Evolutionary conservation across 2,113 vertebrate genomes (phyloP), one percentile per base, ranked within the genome.

Genomic region (Zosterops japonicus): DNA sequence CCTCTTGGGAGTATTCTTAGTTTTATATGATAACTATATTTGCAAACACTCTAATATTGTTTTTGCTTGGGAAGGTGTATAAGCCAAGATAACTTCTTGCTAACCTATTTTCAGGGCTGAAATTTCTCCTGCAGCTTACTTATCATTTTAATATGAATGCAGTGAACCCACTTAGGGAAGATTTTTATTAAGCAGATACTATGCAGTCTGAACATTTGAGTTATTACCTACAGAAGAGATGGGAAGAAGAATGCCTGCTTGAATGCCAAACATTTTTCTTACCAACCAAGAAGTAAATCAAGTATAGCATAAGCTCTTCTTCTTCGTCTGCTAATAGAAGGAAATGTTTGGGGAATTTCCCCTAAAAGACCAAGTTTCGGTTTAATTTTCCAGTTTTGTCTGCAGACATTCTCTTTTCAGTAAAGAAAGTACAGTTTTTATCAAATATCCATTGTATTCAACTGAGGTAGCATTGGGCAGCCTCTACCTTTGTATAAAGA

Each of bases 241-340:
- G 76, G 72, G 18, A 78, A 86, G 85, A 95, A 85, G 68, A 89
- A 89, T 83, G 42, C 68, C 79, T 88, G 8, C 44, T 90, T 61
- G 64, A 90, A 90, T 78, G 76, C 68, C 76, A 86, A 86, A 86
- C 47, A 25, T 81, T 93, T 92, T 90, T 90, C 55, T 78, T 90
- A 90, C 70, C 82, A 83, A 47, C 60, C 59, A 44, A 83, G 55
- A 63, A 77, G 49, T 83, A 87, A 72, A 87, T 90, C 16, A 67
- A 81, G 20, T 60, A 14, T 57, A 68, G 41, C 39, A 75, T 78
- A 91, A 92, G 8, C 15, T 87, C 31, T 71, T 92, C 36, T 68
- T 68, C 20, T 11, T 3, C 33, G 14, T 65, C 65, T 71, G 87
- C 75, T 74, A 86, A 35, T 33, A 39, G 79, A 87, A 95, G 21